These are phyloP conservation scores for Rhadinocentrus ornatus DNA, from an alignment of 2,797 vertebrate genomes.

Conservation along the genomic window DNA sequence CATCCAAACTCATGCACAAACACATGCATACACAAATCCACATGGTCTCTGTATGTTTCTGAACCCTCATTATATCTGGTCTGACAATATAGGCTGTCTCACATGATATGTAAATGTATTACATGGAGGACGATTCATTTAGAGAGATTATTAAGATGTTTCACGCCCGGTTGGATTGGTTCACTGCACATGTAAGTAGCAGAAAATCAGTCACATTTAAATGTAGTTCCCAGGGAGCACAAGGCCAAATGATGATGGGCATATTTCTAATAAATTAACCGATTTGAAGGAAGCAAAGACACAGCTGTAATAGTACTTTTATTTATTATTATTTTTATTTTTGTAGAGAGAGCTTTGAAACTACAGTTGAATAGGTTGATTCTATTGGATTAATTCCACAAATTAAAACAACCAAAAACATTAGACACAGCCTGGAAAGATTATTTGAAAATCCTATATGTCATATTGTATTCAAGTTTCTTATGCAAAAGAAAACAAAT, in stretches of 20 bases:
- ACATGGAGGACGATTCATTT: conserved; percentile 59
- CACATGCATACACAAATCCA: conserved; percentile 40
- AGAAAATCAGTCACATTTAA: conserved; percentile 63
- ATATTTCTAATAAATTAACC: conserved; percentile 37
- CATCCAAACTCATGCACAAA: conserved; percentile 40
- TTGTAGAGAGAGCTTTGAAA: neutral
- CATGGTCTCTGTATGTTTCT: conserved; percentile 31
- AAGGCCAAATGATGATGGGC: conserved; percentile 49
- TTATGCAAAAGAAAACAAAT: neutral
- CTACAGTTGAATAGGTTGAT: neutral
- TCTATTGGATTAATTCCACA: neutral
- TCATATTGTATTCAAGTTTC: neutral
- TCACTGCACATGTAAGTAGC: conserved; percentile 65
- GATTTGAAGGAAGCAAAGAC: conserved; percentile 12
- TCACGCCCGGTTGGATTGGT: conserved; percentile 53
- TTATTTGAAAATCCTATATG: neutral
- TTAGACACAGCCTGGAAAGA: too few species aligned
- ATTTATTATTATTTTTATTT: too few species aligned
- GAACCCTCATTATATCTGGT: conserved; percentile 37
- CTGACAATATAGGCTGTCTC: conserved; percentile 58
- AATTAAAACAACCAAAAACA: too few species aligned
- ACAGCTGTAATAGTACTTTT: conserved; percentile 11
- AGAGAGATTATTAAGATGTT: conserved; percentile 75
- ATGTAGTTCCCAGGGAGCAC: conserved; percentile 47
- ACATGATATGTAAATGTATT: conserved; percentile 73